These are phyloP conservation scores for Drosophila orena DNA, from an alignment of 1,140 invertebrate species.

Conservation along the genomic window DNA sequence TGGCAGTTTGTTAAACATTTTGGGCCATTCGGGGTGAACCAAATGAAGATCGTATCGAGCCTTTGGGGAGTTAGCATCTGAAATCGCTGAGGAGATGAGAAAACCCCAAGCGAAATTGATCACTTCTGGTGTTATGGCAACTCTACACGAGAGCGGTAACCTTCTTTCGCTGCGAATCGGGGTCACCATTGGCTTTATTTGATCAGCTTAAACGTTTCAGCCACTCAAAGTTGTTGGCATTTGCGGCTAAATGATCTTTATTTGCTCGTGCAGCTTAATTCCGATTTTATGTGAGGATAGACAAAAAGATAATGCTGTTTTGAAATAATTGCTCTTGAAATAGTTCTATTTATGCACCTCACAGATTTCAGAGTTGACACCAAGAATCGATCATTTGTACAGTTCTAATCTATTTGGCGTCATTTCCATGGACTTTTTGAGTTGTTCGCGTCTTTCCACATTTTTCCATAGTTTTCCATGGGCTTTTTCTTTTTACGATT, in stretches of 20 bases:
- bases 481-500: not conserved
- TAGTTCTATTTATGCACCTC: conserved; percentile 3
- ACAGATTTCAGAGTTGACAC: conserved; percentile 17
- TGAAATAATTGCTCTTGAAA: too few relatives aligned
- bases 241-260: conserved; percentile 1
- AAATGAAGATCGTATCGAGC: conserved; percentile 38
- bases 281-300: too few relatives aligned
- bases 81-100: not conserved
- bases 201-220: not conserved
- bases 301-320: too few relatives aligned
- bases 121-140: conserved; percentile 19
- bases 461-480: not conserved
- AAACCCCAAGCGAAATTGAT: conserved; percentile 28
- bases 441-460: not conserved
- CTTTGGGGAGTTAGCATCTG: conserved; percentile 2
- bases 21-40: conserved; percentile 13
- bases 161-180: conserved; percentile 4
- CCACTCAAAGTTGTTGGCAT: not conserved
- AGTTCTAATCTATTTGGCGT: conserved; percentile 1
- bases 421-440: not conserved
- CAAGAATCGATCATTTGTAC: conserved; percentile 12
- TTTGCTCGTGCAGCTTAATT: too few relatives aligned
- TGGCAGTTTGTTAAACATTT: conserved; percentile 44
- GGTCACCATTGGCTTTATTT: conserved; percentile 15
- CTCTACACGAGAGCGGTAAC: conserved; percentile 9